Conservation (phyloP, 2,113 vertebrate genomes). For the Triplophysa dalaica region DNA sequence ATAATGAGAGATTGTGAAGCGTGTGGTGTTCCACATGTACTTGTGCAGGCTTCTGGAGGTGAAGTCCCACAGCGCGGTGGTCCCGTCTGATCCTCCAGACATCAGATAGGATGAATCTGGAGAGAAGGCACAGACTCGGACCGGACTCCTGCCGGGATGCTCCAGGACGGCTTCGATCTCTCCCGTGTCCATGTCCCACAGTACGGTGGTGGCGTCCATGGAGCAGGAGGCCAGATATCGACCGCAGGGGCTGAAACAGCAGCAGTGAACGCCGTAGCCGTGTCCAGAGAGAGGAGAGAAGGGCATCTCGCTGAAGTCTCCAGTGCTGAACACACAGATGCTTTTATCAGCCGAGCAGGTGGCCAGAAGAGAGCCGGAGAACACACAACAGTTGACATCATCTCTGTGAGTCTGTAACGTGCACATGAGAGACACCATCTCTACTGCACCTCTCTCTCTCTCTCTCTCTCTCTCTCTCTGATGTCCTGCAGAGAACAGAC, state of each 20-base stretch:
- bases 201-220: conserved; percentile 83
- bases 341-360: conserved; percentile 95
- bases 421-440: conserved; percentile 85
- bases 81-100: conserved; percentile 87
- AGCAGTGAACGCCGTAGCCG: conserved; percentile 89
- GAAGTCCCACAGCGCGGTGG: conserved; percentile 83
- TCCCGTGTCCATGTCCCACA: conserved; percentile 80
- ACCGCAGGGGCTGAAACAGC: conserved; percentile 88
- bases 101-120: conserved; percentile 72
- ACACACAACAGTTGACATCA: conserved; percentile 89
- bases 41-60: conserved; percentile 72
- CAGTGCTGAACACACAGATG: conserved; percentile 79
- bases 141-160: conserved; percentile 84
- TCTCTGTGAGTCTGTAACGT: conserved; percentile 85
- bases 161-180: conserved; percentile 77
- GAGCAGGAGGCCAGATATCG: conserved; percentile 87
- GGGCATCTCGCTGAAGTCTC: conserved; percentile 78
- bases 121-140: conserved; percentile 85
- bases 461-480: conserved; percentile 42
- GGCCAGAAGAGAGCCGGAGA: conserved; percentile 82
- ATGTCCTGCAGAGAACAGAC: too few species aligned
- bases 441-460: background rate
- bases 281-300: conserved; percentile 87
- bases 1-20: too few species aligned
- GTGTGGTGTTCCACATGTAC: conserved; percentile 69